phyloP scores from a whole-genome alignment of 92 coral and sea anemone genomes.

The Siderastrea siderea region DNA sequence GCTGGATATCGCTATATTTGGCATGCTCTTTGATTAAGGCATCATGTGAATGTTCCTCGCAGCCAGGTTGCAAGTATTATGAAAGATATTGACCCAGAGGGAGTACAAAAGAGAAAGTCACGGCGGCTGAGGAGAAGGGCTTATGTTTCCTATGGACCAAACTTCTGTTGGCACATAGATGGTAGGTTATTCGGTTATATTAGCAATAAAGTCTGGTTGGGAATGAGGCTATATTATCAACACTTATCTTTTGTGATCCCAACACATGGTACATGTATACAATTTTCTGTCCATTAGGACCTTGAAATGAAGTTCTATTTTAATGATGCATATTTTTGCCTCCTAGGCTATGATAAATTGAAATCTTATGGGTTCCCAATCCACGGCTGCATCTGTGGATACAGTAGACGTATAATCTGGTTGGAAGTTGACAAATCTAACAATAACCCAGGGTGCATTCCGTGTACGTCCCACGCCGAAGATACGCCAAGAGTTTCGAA shows the following conservation, averaged over 20 bases:
- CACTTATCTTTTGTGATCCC: neutral
- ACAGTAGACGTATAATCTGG: constrained; percentile 64
- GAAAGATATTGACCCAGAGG: constrained; percentile 70
- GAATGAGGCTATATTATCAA: neutral
- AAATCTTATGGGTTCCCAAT: constrained; percentile 65
- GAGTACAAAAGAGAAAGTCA: constrained; percentile 60
- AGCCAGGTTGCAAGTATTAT: constrained; percentile 48
- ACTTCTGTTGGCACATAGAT: constrained; percentile 74
- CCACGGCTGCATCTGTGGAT: constrained; percentile 65
- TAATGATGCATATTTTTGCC: neutral
- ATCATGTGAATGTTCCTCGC: constrained; percentile 60
- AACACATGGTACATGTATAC: neutral
- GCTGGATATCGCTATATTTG: too few species aligned
- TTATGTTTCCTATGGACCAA: constrained; percentile 68
- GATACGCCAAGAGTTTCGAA: too few species aligned
- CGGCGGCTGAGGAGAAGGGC: constrained; percentile 57
- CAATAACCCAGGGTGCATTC: too few species aligned
- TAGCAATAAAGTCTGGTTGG: neutral
- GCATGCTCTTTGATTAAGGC: too few species aligned
- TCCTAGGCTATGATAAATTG: constrained; percentile 67
- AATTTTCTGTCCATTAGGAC: neutral
- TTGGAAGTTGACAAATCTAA: constrained; percentile 62
- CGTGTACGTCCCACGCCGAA: too few species aligned
- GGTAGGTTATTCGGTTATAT: constrained; percentile 30
- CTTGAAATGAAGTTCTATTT: neutral